Base-by-base conservation (phyloP, 2,797 vertebrate species). In the Sebastes minor region DNA sequence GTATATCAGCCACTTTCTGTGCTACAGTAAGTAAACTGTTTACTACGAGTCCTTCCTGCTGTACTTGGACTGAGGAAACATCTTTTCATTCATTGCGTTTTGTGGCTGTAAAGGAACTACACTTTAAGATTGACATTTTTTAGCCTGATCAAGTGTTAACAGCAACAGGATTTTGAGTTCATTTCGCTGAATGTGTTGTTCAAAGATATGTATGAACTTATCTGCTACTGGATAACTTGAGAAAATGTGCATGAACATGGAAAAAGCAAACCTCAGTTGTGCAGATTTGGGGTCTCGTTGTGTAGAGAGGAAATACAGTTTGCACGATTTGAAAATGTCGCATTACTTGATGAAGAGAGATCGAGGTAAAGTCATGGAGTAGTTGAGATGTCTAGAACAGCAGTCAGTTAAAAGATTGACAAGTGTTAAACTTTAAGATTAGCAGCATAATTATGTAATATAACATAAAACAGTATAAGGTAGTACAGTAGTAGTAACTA, bases 21-120 rank as follows among this genome's bases (percentile, higher is more conserved):
- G 42, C 62, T 71, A 73, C 83, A 78, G 94, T 95, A 92, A 94
- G 93, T 95, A 87, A 85, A 76, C 56, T 52, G 65, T 88, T 89
- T 84, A 76, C 71, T 89, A 63, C 14, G 0, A 68, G 53, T 67
- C 82, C 33, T 65, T 85, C 35, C 83, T 56, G 16, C 28, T 52
- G 32, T 22, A 55, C 52, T 83, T 38, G 23, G 18, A 25, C 8
- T 0, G 27, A 30, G 59, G 59, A 27, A 56, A 59, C 74, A 55
- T 80, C 35, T 74, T 88, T 88, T 87, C 77, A 84, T 83, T 82
- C 81, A 85, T 74, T 67, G 49, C 10, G 71, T 64, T 72, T 79
- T 59, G 59, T 27, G 22, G 18, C 22, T 38, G 8, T 33, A 18
- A 42, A 42, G 23, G 35, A 71, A 6, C n/a, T 46, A 2, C 8